Evolutionary conservation across 2,797 vertebrate species (phyloP), one percentile per base, ranked within the genome.

Genomic region (Toxotes lorentzi): DNA sequence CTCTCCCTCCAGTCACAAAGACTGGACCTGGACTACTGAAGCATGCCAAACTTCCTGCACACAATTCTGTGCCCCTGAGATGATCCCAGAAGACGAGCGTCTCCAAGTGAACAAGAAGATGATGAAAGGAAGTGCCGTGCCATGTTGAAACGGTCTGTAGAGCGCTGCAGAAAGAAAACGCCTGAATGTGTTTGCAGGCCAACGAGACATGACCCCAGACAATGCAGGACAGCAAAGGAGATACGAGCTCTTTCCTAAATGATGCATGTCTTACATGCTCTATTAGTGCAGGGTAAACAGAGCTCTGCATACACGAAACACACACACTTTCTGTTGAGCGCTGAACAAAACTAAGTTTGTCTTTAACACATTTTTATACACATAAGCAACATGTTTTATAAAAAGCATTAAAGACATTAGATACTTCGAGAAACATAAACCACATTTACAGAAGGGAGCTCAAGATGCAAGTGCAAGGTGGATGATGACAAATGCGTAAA

Each of bases 191-290:
- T 72, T 45, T 48, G 62, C 21, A 45, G 35, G 47, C 5, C 2
- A 60, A 41, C n/a, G 69, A 83, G 75, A 86, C 24, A 1, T 76
- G 50, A 85, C 70, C 59, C 43, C 63, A 77, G 72, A 80, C 17
- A 41, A 85, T 45, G 56, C 45, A 58, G 14, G 21, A 48, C 40
- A 64, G 65, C 24, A 48, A 38, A 73, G 69, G 43, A 73, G 66
- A 77, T 78, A 47, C 7, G 40, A 83, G 70, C 78, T 79, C 65
- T 62, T 73, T 67, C 38, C 47, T 83, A 79, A 90, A 88, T 83
- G 79, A 82, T 80, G 79, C 90, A 83, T 85, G 75, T 47, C 74
- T 53, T 50, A 70, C 74, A 88, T 47, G 75, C 71, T 89, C 85
- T 76, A 62, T 79, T 82, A 78, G 47, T 24, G 38, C 74, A 63